Percentiles rank a stretch among this genome's conserved stretches.
These are phyloP conservation scores for Uria aalge DNA, from an alignment of 2,113 vertebrate genomes.

Conservation along the genomic window DNA sequence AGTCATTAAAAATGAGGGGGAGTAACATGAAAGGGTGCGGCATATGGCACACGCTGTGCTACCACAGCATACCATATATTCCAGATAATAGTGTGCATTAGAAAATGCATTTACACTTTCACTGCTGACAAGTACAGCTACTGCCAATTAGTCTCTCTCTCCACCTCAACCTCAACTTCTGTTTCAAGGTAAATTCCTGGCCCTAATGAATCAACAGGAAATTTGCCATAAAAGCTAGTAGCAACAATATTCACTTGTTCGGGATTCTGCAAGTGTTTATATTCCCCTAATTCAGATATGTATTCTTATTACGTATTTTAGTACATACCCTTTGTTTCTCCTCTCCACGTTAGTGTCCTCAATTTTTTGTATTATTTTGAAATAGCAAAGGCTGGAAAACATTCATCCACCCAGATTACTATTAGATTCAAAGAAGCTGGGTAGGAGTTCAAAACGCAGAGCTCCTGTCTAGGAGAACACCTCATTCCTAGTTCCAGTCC, in stretches of 20 bases:
- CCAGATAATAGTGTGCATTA: conserved; percentile 4
- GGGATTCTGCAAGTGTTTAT: background rate
- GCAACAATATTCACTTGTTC: background rate
- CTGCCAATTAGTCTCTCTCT: background rate
- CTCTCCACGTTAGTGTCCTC: background rate
- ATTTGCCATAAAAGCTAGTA: background rate
- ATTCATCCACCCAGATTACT: background rate
- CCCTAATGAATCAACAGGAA: background rate
- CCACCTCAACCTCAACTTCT: background rate
- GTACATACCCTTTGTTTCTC: background rate
- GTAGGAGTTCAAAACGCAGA: background rate
- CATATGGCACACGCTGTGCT: conserved; percentile 29
- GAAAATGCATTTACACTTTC: conserved; percentile 50
- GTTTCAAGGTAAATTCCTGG: conserved; percentile 11
- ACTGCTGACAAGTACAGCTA: conserved; percentile 17
- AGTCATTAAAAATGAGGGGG: conserved; percentile 49
- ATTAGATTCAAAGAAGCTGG: background rate
- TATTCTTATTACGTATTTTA: background rate
- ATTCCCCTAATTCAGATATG: background rate
- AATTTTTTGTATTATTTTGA: background rate
- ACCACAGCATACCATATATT: conserved; percentile 45
- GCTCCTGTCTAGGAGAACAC: background rate
- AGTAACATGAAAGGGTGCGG: conserved; percentile 46
- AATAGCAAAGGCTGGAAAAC: background rate
- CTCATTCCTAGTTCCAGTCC: background rate